Evolutionary conservation across 1,140 invertebrate genomes (phyloP).

Genomic region (Brachionus manjavacas): DNA sequence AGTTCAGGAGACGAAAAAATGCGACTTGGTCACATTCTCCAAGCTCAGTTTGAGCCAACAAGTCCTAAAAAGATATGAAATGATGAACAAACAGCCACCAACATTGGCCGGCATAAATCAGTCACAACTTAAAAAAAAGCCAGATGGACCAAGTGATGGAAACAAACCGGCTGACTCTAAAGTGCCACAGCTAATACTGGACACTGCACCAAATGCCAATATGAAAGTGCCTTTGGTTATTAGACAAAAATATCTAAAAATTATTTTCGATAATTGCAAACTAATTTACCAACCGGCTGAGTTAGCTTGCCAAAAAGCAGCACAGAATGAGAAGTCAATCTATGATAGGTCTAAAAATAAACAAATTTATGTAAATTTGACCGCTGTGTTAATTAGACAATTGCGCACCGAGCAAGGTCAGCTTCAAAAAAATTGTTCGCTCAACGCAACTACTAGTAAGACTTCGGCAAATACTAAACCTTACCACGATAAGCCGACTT

Average conservation of each 20-base stretch:
- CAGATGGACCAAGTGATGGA: background rate
- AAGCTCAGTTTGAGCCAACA: conserved; percentile 17
- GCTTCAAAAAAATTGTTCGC: background rate
- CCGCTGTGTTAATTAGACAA: conserved; percentile 6
- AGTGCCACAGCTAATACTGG: conserved; percentile 3
- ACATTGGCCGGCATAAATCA: background rate
- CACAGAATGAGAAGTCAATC: conserved; percentile 28
- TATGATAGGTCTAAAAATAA: conserved; percentile 39
- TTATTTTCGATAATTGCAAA: conserved; percentile 33
- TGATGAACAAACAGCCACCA: background rate
- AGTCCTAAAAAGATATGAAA: conserved; percentile 33
- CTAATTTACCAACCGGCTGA: background rate
- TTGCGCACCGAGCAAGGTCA: background rate
- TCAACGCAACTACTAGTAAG: background rate
- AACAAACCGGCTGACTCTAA: background rate
- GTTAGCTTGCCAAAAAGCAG: conserved; percentile 34
- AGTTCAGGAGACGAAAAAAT: background rate
- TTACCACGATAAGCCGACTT: background rate
- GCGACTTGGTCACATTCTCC: background rate
- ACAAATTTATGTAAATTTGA: conserved; percentile 24
- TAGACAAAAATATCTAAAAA: conserved; percentile 11
- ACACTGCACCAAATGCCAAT: background rate
- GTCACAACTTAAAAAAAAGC: conserved; percentile 17
- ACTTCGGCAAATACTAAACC: background rate
- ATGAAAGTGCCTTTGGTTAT: background rate